Evolutionary conservation across 2,888 invertebrate species (phyloP), one percentile per base, ranked within the genome.

Genomic region (Callinectes sapidus): DNA sequence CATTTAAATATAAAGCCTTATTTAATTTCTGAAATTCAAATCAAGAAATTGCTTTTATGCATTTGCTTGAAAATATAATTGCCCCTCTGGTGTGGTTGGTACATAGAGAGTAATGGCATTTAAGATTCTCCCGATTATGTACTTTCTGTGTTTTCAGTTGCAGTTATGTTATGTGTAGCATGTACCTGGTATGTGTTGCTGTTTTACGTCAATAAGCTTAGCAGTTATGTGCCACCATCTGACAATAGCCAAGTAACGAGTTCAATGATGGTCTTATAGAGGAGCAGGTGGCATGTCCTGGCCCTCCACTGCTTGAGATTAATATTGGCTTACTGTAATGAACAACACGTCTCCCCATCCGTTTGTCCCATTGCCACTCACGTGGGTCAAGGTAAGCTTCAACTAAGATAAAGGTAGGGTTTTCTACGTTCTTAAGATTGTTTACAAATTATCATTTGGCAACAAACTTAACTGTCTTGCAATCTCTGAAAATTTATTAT

Each of bases 381-480:
- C n/a, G 28, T 16, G 81, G 81, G 81, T 81, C 32, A 81, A 35
- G 28, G 28, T n/a, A 71, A 71, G 71, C 28, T 71, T 71, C 71
- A 35, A 2, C 32, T 81, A 13, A 81, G 81, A 16, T 35, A 2
- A 81, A 81, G 61, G 61, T 61, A 18, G 23, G 35, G 28, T 35
- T 81, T 81, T 81, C 81, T 81, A 23, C 28, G 32, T 77, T 77
- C 32, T 81, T 35, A 32, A 81, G 77, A 8, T 81, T 32, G 32
- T 81, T 32, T 28, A 35, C n/a, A n/a, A n/a, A n/a, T n/a, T 81
- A 81, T 35, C 23, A 23, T 32, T 16, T 32, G 35, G 35, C 35
- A 35, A 81, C 81, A 81, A 35, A 35, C 35, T 35, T 18, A 81
- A 81, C 81, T 81, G 81, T 81, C 81, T 35, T 81, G 81, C 35